Percentiles rank a stretch among this genome's conserved stretches.
These are phyloP conservation scores for Gila robusta DNA, from an alignment of 2,797 vertebrate species.

Conservation along the genomic window DNA sequence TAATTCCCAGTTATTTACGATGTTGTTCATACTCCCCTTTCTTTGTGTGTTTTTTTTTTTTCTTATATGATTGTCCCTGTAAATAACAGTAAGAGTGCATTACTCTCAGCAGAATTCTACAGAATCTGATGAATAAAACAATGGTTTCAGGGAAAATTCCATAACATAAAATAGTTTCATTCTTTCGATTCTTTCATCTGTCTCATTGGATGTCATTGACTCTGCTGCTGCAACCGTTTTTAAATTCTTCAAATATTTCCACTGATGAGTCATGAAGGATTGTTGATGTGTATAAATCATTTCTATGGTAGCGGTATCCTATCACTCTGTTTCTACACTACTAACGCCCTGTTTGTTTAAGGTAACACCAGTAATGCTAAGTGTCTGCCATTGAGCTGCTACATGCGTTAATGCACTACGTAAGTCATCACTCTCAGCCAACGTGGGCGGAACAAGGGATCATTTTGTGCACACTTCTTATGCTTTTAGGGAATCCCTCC, in stretches of 20 bases:
- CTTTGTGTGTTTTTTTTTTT: background rate
- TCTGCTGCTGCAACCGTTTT: background rate
- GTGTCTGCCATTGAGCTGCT: slow-evolving; percentile 39
- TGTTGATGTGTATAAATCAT: background rate
- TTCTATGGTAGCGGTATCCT: background rate
- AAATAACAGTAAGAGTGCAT: background rate
- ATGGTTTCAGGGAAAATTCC: background rate
- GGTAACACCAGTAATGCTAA: slow-evolving; percentile 41
- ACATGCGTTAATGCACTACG: slow-evolving; percentile 40
- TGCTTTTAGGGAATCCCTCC: slow-evolving; percentile 44
- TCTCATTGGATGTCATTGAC: background rate
- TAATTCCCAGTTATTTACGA: background rate
- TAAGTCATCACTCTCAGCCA: slow-evolving; percentile 23
- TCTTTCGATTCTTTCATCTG: background rate
- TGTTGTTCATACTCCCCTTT: background rate
- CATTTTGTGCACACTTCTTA: slow-evolving; percentile 48
- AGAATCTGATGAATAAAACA: background rate
- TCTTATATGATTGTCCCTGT: background rate
- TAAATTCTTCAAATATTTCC: slow-evolving; percentile 10
- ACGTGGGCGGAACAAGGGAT: slow-evolving; percentile 46
- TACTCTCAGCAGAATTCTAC: background rate
- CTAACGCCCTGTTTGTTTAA: slow-evolving; percentile 37
- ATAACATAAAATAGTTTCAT: background rate
- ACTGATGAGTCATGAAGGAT: background rate
- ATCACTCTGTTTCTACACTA: background rate